Evolutionary conservation across 2,888 invertebrate species (phyloP).

Genomic region (Hoplodrina blanda): DNA sequence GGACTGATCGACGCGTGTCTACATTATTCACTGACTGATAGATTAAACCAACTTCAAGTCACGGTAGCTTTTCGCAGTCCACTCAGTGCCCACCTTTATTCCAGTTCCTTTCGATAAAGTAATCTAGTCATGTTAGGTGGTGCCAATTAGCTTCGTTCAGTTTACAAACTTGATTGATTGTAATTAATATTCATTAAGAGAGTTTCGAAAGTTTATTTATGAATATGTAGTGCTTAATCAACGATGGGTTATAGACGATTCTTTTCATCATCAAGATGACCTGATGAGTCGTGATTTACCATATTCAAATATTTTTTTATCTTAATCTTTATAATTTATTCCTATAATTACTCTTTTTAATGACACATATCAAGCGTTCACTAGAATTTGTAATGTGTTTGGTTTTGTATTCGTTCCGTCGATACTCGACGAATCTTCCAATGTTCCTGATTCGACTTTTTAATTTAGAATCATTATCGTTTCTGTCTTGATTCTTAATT

Average conservation of each 20-base stretch:
- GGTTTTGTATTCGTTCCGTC: background rate
- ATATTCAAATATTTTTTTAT: slow-evolving; percentile 23
- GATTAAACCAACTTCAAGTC: slow-evolving; percentile 52
- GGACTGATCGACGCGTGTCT: slow-evolving; percentile 56
- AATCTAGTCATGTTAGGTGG: slow-evolving; percentile 55
- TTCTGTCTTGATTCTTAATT: background rate
- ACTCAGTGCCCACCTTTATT: slow-evolving; percentile 53
- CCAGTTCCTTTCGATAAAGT: slow-evolving; percentile 52
- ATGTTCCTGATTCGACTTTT: background rate
- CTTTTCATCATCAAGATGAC: slow-evolving; percentile 22
- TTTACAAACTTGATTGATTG: slow-evolving; percentile 57
- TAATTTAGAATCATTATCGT: background rate
- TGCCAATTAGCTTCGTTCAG: slow-evolving; percentile 60
- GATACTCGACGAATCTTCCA: no score
- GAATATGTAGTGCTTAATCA: slow-evolving; percentile 48
- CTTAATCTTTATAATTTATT: slow-evolving; percentile 14
- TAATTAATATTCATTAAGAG: slow-evolving; percentile 59
- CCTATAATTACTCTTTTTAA: slow-evolving; percentile 4
- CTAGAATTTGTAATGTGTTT: background rate
- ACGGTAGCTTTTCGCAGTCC: slow-evolving; percentile 51
- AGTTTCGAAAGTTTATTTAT: slow-evolving; percentile 58
- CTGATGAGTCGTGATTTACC: slow-evolving; percentile 40
- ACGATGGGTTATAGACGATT: slow-evolving; percentile 25
- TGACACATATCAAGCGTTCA: background rate
- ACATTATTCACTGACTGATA: slow-evolving; percentile 58